Conservation (phyloP, 1,140 invertebrate genomes). For the Atta colombica region DNA sequence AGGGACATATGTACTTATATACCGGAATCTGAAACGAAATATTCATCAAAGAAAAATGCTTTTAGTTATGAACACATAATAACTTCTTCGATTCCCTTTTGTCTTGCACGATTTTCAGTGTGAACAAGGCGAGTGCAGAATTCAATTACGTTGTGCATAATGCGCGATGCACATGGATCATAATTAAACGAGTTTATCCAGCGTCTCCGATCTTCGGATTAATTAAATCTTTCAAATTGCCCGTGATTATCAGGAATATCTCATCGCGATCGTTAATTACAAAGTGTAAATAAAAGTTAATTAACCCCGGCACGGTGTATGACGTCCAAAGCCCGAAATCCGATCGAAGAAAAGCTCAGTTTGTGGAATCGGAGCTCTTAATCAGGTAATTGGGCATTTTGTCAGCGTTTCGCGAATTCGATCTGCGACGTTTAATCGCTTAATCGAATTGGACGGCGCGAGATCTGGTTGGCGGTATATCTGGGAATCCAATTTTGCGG, state of each 20-base stretch:
- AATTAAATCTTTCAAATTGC: constrained; percentile 72
- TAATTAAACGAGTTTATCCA: constrained; percentile 63
- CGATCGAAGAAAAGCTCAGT: constrained; percentile 46
- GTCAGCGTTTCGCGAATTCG: constrained; percentile 68
- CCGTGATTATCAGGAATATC: constrained; percentile 29
- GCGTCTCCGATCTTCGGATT: constrained; percentile 57
- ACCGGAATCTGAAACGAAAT: not conserved
- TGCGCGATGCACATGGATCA: constrained; percentile 22
- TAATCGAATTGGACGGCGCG: constrained; percentile 61
- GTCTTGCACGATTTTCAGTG: not conserved
- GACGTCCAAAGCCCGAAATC: constrained; percentile 20
- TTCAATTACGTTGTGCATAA: constrained; percentile 43
- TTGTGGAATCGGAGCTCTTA: constrained; percentile 29
- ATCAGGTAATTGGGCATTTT: constrained; percentile 64
- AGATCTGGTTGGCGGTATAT: constrained; percentile 36
- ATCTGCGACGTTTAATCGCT: constrained; percentile 65
- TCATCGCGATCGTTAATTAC: constrained; percentile 71
- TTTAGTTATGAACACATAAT: not conserved
- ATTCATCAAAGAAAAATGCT: not conserved
- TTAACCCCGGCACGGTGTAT: constrained; percentile 47
- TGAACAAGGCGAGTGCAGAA: constrained; percentile 27
- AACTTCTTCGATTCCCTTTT: constrained; percentile 7
- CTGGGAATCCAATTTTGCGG: constrained; percentile 71
- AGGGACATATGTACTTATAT: not conserved
- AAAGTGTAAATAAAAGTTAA: constrained; percentile 65